Evolutionary conservation across 2,113 vertebrate genomes (phyloP).

Genomic region (Erpornis zantholeuca): DNA sequence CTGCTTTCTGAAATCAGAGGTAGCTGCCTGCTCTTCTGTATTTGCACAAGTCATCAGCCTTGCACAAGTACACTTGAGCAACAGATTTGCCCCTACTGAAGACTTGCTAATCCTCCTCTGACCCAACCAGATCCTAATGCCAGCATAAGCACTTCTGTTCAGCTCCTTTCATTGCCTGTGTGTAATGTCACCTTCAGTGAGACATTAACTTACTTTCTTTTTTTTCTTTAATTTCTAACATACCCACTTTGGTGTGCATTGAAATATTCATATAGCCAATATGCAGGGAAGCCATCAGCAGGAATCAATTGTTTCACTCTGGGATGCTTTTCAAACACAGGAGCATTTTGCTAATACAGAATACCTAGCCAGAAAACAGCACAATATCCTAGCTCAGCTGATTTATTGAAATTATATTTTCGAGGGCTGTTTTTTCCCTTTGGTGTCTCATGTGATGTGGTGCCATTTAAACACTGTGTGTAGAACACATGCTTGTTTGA

Average conservation of each 20-base stretch:
- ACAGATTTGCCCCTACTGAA: background rate
- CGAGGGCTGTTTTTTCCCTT: background rate
- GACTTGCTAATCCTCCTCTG: background rate
- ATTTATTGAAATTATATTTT: background rate
- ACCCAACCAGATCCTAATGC: background rate
- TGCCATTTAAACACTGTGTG: constrained; percentile 12
- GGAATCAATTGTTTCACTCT: background rate
- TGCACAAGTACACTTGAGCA: background rate
- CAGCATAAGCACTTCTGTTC: background rate
- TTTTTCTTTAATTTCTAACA: background rate
- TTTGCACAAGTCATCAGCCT: background rate
- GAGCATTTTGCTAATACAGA: background rate
- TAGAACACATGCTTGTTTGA: background rate
- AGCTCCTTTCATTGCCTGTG: background rate
- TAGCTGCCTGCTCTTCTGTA: background rate
- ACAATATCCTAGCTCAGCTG: background rate
- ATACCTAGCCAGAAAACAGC: background rate
- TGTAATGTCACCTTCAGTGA: background rate
- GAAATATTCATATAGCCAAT: background rate
- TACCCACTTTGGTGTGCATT: background rate
- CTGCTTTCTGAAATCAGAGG: background rate
- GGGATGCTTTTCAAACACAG: background rate
- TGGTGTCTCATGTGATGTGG: background rate
- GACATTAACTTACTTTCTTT: background rate
- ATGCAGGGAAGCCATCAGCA: background rate